Conservation (phyloP, 2,797 vertebrate species). For the Alcedo atthis region DNA sequence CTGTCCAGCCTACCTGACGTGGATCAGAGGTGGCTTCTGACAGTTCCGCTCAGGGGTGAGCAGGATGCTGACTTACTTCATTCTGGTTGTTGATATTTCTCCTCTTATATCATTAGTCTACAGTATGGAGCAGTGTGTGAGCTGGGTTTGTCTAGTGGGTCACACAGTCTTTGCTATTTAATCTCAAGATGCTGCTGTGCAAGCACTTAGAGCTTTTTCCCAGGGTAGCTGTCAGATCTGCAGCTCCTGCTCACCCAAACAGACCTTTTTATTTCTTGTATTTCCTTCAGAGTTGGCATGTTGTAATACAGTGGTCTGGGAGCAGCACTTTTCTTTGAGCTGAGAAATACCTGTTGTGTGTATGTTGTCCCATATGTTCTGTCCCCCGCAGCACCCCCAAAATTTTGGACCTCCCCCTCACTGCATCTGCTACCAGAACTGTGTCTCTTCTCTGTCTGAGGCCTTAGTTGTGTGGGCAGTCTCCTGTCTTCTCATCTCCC, state of each 20-base stretch:
- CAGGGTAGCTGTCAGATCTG: neutral
- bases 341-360: neutral
- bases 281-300: neutral
- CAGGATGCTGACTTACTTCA: neutral
- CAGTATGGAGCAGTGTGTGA: neutral
- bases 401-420: neutral
- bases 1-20: neutral
- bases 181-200: neutral
- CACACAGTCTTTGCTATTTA: neutral
- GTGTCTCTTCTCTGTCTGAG: neutral
- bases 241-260: conserved; percentile 14
- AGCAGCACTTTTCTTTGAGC: neutral
- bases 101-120: neutral
- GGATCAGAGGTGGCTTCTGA: neutral
- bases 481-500: neutral
- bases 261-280: neutral
- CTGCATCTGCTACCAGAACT: neutral
- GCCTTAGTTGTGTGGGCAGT: neutral
- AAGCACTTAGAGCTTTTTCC: neutral
- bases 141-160: neutral
- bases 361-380: neutral
- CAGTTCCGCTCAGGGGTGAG: fast-evolving
- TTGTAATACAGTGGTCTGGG: neutral
- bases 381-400: neutral
- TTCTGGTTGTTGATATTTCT: neutral